Base-by-base conservation (phyloP, 2,797 vertebrate species). In the Chanos chanos region DNA sequence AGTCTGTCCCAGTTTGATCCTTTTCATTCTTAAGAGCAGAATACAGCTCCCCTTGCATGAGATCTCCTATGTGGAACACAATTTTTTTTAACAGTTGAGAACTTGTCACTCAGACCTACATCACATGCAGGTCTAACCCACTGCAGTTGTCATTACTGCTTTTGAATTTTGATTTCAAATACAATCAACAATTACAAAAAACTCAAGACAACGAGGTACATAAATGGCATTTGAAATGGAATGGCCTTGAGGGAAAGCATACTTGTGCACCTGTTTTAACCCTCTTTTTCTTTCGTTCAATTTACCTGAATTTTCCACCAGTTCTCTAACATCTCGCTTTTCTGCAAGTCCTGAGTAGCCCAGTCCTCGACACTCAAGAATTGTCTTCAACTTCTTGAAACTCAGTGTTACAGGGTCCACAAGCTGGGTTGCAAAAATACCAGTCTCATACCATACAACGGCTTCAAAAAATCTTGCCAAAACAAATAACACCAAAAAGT, bases 31-130 rank as follows among this genome's bases (percentile, higher is more conserved):
- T 97, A 54, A 98, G 90, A 72, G 96, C 95, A 0, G 96, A 97
- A 79, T 98, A 98, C 59, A 99, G 87, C 82, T 99, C 96, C 52
- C 95, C 96, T 41, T 98, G 93, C 74, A 94, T 98, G 68, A 99
- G 78, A 49, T 96, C 94, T 66, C 96, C 96, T 99, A 74, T 4
- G 40, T 5, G 2, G 16, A 47, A 24, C 28, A 13, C 5, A 8
- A 39, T 36, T 4, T 27, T 39, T 3, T 22, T 10, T 4, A 15
- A 45, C 18, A n/a, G n/a, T n/a, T n/a, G n/a, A n/a, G n/a, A n/a
- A n/a, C n/a, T n/a, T n/a, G n/a, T n/a, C n/a, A n/a, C n/a, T n/a
- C n/a, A n/a, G n/a, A n/a, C n/a, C n/a, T n/a, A n/a, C n/a, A n/a
- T n/a, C n/a, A n/a, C n/a, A n/a, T n/a, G n/a, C n/a, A n/a, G n/a